Evolutionary conservation across 2,797 vertebrate genomes (phyloP).

Genomic region (Gobio occitaniae): DNA sequence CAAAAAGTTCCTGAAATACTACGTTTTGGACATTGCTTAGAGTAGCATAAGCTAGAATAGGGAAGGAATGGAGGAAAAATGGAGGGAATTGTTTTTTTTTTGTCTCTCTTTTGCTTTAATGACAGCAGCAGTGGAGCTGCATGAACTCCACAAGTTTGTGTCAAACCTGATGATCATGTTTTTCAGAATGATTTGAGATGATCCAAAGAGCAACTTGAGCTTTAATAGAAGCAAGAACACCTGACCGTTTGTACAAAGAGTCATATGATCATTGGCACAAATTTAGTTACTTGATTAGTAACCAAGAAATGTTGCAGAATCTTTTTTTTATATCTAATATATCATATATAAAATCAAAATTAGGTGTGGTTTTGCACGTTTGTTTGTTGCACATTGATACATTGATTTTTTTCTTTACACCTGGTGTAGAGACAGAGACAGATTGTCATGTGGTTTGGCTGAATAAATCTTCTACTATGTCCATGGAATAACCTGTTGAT

Average conservation of each 20-base stretch:
- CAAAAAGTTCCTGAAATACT: no score
- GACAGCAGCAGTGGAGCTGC: neutral
- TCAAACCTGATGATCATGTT: neutral
- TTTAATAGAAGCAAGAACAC: neutral
- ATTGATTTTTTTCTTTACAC: neutral
- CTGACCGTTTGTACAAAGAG: neutral
- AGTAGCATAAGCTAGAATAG: no score
- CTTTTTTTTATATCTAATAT: neutral
- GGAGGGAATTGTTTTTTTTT: no score
- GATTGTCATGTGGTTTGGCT: neutral
- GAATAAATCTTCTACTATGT: neutral
- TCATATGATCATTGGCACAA: neutral
- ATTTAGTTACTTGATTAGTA: neutral
- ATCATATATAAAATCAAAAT: neutral
- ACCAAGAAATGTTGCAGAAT: neutral
- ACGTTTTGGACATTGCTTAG: no score
- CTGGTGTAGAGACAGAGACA: slow-evolving; percentile 3
- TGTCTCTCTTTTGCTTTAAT: neutral
- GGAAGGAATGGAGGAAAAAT: no score
- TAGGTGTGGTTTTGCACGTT: neutral
- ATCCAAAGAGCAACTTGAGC: neutral
- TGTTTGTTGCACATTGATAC: neutral
- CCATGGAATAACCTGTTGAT: slow-evolving; percentile 12
- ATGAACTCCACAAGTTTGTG: neutral
- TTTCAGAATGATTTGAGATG: neutral